phyloP scores from a whole-genome alignment of 2,113 vertebrate genomes.

The Barbus barbus region DNA sequence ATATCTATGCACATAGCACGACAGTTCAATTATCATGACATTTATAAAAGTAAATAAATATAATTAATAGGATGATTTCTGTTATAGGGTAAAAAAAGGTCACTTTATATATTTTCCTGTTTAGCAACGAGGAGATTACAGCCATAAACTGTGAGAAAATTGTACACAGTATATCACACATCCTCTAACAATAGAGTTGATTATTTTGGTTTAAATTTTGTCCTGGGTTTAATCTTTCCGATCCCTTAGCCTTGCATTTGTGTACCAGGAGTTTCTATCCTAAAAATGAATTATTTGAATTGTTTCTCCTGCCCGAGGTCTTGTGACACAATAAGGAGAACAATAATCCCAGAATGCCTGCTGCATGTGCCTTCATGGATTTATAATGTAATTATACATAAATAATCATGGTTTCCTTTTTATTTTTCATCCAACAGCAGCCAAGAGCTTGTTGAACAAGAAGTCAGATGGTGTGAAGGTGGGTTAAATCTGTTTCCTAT shows the following conservation, averaged over 20 bases:
- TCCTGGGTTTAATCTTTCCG: slow-evolving; percentile 4
- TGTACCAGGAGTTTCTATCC: background rate
- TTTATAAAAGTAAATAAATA: background rate
- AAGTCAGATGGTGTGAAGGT: slow-evolving; percentile 89
- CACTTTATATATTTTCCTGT: background rate
- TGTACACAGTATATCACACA: background rate
- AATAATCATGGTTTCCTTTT: slow-evolving; percentile 46
- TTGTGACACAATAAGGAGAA: slow-evolving; percentile 30
- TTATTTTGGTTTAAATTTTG: background rate
- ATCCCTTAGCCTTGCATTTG: slow-evolving; percentile 28
- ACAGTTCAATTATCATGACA: background rate
- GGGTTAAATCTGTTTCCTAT: slow-evolving; percentile 58
- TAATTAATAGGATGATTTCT: background rate
- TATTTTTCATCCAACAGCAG: slow-evolving; percentile 61
- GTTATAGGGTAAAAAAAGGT: background rate
- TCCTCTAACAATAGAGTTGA: slow-evolving; percentile 24
- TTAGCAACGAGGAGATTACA: background rate
- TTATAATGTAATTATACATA: slow-evolving; percentile 23
- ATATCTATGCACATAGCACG: background rate
- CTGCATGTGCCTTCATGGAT: slow-evolving; percentile 7
- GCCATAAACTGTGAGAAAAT: background rate
- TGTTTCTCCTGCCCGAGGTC: slow-evolving; percentile 17
- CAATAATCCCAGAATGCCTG: slow-evolving; percentile 30
- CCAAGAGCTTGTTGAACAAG: slow-evolving; percentile 85
- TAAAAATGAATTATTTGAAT: slow-evolving; percentile 14